These are phyloP conservation scores for Myotis brandtii DNA, from an alignment of 2,113 vertebrate species.

Conservation along the genomic window DNA sequence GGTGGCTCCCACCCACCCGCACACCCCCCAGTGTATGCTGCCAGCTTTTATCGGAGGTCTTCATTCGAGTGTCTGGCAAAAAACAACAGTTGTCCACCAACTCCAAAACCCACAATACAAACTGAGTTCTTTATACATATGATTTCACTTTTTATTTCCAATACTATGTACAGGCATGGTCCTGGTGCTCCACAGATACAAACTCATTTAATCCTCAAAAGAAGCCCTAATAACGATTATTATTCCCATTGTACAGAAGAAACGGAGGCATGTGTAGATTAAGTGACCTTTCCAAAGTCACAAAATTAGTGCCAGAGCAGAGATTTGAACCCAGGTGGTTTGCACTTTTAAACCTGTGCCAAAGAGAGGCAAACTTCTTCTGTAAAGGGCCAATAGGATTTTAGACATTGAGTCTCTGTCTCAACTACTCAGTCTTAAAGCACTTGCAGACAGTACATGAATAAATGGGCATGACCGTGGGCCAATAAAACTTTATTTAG, in stretches of 20 bases:
- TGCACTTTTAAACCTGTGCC: neutral
- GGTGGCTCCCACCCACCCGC: accelerated
- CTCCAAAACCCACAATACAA: neutral
- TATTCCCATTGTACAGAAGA: neutral
- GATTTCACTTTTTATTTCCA: neutral
- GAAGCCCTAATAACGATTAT: neutral
- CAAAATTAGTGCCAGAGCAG: neutral
- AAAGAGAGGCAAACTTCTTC: neutral
- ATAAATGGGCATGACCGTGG: neutral
- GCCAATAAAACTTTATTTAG: neutral
- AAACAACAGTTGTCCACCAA: neutral
- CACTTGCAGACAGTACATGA: too few species aligned
- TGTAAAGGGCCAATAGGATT: neutral
- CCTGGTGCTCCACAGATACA: neutral
- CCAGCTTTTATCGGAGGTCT: neutral
- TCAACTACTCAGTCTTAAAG: neutral
- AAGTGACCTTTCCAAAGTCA: neutral
- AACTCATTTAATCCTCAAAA: neutral
- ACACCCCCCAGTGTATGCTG: neutral
- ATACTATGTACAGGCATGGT: neutral
- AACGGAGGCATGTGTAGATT: neutral
- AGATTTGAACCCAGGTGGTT: neutral
- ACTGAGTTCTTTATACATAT: neutral
- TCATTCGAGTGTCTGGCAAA: too few species aligned
- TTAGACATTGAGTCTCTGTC: neutral